Evolutionary conservation across 2,888 invertebrate species (phyloP), one percentile per base, ranked within the genome.

Genomic region (Apoda limacodes): DNA sequence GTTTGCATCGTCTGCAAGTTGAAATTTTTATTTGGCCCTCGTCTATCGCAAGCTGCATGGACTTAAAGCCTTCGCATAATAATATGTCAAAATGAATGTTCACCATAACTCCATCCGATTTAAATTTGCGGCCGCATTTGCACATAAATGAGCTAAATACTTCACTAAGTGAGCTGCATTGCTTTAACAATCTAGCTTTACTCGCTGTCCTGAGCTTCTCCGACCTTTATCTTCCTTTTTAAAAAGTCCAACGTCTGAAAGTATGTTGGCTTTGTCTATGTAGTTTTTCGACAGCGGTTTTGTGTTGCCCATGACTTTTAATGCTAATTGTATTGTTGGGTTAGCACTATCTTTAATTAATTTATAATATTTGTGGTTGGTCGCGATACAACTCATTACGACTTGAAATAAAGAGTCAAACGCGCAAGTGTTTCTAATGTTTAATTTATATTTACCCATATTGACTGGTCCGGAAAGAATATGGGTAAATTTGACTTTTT

Each of bases 331-430:
- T 17, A 17, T 7, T 6, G 17, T 6, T 5, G 5, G 17, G 7
- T 17, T 17, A 5, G 5, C 17, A 5, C 5, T 17, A 5, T 17
- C 17, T 17, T 17, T 7, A 17, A 17, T 7, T 17, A 6, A 6
- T 17, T 17, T 7, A 6, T 6, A 17, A 17, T 17, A 17, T 17
- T 17, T 7, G 5, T 17, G 5, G 17, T 17, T 17, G 7, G 17
- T 6, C 5, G 17, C 17, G 7, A 17, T 17, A 3, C 17, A 22
- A 15, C 5, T 22, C n/a, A 32, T 2, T 7, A 23, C 7, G 15
- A 32, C n/a, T 2, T 32, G 32, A 20, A 21, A 28, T 13, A 33
- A 20, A 4, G 28, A 11, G 9, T 33, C 25, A 28, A 28, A 33
- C 6, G 28, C 28, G 9, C 25, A 33, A 2, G 24, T 21, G 5